Percentiles rank a stretch among this genome's conserved stretches.
Conservation (phyloP, 1,140 invertebrate genomes). For the Cylas formicarius region DNA sequence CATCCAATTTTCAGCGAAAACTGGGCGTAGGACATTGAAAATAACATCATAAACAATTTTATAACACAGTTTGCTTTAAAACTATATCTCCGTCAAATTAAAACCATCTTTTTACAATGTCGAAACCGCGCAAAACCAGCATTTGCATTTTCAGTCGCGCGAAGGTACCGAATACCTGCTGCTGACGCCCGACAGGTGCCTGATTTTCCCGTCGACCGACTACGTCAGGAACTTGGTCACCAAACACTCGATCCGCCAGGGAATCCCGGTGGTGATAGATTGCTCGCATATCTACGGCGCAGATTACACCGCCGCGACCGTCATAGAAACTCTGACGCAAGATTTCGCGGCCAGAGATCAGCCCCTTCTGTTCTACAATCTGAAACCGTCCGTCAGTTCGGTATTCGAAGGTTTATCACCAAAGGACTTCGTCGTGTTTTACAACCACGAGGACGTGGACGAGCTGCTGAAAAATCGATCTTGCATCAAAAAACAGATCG, state of each 20-base stretch:
- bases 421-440: conserved; percentile 66
- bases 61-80: no score
- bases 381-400: conserved; percentile 69
- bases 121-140: no score
- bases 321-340: conserved; percentile 57
- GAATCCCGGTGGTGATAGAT: conserved; percentile 71
- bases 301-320: conserved; percentile 73
- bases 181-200: conserved; percentile 73
- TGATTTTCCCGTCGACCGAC: conserved; percentile 83
- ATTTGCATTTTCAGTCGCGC: conserved; percentile 51
- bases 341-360: conserved; percentile 68
- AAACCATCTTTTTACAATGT: no score
- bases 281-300: conserved; percentile 75
- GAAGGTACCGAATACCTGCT: conserved; percentile 67
- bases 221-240: conserved; percentile 74
- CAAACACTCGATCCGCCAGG: conserved; percentile 64
- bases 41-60: no score
- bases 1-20: no score
- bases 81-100: no score
- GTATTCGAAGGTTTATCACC: conserved; percentile 68
- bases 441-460: conserved; percentile 66
- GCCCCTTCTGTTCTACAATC: conserved; percentile 69
- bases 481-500: conserved; percentile 22
- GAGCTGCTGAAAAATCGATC: conserved; percentile 28
- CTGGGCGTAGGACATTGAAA: no score